Evolutionary conservation across 2,797 vertebrate genomes (phyloP).

Genomic region (Rhinoraja longicauda): DNA sequence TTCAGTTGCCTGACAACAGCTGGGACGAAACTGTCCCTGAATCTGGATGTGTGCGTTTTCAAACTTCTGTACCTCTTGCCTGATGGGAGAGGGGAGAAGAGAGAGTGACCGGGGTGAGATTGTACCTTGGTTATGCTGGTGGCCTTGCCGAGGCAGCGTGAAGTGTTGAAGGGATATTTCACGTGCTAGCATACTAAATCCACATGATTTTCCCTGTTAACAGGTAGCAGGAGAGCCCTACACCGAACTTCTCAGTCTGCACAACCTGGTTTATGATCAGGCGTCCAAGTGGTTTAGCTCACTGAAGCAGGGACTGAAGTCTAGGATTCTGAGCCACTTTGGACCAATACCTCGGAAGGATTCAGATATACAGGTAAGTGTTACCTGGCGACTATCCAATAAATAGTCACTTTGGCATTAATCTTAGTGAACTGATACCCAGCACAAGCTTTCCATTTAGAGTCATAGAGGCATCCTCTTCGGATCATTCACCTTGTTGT

Average conservation of each 20-base stretch:
- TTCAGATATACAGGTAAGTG: constrained; percentile 63
- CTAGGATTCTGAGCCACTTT: constrained; percentile 66
- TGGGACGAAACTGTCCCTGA: no score
- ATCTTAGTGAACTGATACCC: background rate
- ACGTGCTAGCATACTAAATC: background rate
- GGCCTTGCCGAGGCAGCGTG: no score
- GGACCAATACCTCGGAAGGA: constrained; percentile 71
- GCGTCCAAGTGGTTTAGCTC: constrained; percentile 65
- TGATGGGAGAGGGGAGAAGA: no score
- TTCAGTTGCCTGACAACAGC: no score
- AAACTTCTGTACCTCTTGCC: no score
- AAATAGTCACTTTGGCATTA: background rate
- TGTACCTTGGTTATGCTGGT: no score
- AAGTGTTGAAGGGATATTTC: no score
- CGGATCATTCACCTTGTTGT: no score
- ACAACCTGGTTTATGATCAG: constrained; percentile 66
- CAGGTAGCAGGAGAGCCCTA: constrained; percentile 65
- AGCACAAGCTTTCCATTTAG: background rate
- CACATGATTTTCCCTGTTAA: constrained; percentile 37
- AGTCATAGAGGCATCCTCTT: no score
- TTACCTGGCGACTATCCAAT: background rate
- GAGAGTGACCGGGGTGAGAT: no score
- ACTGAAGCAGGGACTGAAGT: constrained; percentile 63
- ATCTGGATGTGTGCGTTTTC: no score
- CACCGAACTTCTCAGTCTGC: constrained; percentile 57